Conservation (phyloP, 2,113 vertebrate genomes). For the Anthoscopus minutus region DNA sequence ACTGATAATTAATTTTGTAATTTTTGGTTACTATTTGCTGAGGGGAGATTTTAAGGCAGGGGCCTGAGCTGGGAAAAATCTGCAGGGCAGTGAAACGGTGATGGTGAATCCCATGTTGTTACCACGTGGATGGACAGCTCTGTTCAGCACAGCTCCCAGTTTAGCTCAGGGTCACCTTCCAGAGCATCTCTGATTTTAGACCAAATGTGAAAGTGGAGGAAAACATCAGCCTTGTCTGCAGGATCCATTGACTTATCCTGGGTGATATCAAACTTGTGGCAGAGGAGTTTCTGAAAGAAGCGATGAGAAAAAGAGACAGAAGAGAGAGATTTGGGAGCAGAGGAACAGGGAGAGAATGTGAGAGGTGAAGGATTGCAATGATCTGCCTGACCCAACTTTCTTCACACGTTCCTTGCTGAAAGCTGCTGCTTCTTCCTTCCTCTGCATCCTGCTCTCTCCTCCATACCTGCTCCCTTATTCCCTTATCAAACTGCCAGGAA, state of each 20-base stretch:
- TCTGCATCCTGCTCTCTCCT: not conserved
- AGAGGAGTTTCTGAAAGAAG: not conserved
- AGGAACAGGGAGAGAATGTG: not conserved
- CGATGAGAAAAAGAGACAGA: not conserved
- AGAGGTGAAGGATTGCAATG: not conserved
- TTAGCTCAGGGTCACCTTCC: not conserved
- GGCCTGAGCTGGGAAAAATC: not conserved
- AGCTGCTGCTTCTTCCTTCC: not conserved
- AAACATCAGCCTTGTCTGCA: not conserved
- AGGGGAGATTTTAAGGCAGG: not conserved
- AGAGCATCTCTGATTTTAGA: not conserved
- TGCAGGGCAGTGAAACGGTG: not conserved
- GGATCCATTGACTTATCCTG: not conserved
- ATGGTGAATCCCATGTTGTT: rapidly evolving
- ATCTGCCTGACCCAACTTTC: not conserved
- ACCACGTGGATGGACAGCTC: not conserved
- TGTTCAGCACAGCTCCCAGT: not conserved
- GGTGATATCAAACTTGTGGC: not conserved
- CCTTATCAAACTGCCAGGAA: not conserved
- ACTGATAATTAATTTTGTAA: not conserved
- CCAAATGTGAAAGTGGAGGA: not conserved
- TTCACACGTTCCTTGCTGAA: not conserved
- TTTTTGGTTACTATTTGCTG: not conserved
- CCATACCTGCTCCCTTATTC: not conserved
- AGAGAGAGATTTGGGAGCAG: not conserved